These are phyloP conservation scores for Catocala nupta DNA, from an alignment of 2,888 invertebrate species.

Conservation along the genomic window DNA sequence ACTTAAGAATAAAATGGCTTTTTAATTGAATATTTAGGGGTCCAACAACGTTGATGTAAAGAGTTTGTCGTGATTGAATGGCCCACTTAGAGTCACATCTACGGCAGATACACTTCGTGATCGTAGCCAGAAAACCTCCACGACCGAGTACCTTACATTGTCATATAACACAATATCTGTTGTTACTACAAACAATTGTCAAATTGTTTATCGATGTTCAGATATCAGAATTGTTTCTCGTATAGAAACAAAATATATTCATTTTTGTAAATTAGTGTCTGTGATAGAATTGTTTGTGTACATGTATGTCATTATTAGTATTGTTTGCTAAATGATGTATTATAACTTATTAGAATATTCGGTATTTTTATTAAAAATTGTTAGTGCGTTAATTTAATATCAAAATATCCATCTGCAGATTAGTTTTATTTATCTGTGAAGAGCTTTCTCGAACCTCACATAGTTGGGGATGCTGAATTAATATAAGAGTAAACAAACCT, in stretches of 20 bases:
- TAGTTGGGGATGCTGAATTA: conserved; percentile 22
- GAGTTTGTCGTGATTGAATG: conserved; percentile 66
- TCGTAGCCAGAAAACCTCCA: conserved; percentile 16
- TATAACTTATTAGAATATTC: conserved; percentile 32
- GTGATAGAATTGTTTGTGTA: conserved; percentile 55
- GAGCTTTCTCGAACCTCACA: conserved; percentile 25
- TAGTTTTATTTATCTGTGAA: conserved; percentile 25
- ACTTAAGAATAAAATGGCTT: conserved; percentile 85
- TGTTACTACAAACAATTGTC: conserved; percentile 43
- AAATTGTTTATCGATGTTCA: conserved; percentile 42
- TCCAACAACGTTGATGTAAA: conserved; percentile 79
- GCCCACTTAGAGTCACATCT: conserved; percentile 53
- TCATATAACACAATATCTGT: conserved; percentile 27
- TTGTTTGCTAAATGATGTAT: conserved; percentile 30
- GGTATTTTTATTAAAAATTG: conserved; percentile 34
- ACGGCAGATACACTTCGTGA: conserved; percentile 42
- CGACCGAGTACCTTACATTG: conserved; percentile 23
- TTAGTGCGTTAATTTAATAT: conserved; percentile 21
- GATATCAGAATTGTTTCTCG: conserved; percentile 27
- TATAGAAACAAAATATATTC: conserved; percentile 35
- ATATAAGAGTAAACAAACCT: conserved; percentile 29
- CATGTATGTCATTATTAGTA: conserved; percentile 33
- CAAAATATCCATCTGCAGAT: conserved; percentile 19
- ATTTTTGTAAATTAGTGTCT: conserved; percentile 52
- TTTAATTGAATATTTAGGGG: conserved; percentile 84